A percentile compares a stretch with the other conserved stretches of the same genome.
Evolutionary conservation across 2,113 vertebrate species (phyloP).

Genomic region (Enhydra lutris): DNA sequence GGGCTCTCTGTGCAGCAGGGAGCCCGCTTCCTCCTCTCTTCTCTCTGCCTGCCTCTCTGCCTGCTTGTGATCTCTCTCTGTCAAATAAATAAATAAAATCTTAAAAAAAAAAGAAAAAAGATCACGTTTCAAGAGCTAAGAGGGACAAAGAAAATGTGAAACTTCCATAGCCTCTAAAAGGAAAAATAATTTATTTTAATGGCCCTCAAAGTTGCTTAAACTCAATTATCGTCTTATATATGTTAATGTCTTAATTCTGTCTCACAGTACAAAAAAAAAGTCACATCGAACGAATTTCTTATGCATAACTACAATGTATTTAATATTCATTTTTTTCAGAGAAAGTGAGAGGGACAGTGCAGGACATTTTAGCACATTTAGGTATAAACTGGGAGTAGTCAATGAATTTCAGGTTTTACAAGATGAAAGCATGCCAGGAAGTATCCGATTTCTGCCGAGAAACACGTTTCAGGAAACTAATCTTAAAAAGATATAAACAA

Average conservation of each 20-base stretch:
- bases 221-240: background rate
- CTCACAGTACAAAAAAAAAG: background rate
- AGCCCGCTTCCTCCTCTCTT: too few relatives aligned
- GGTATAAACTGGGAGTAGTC: background rate
- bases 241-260: background rate
- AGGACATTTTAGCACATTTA: background rate
- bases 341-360: background rate
- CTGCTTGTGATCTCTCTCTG: too few relatives aligned
- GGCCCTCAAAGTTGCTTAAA: background rate
- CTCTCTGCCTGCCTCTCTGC: too few relatives aligned
- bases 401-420: background rate
- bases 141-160: slow-evolving; percentile 23
- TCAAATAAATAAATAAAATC: too few relatives aligned
- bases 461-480: background rate
- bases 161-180: background rate
- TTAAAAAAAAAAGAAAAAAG: background rate
- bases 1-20: too few relatives aligned
- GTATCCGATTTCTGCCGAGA: background rate
- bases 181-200: background rate
- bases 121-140: background rate
- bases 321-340: background rate
- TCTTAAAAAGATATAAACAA: background rate
- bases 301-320: background rate
- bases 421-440: background rate
- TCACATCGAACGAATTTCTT: background rate